Base-by-base conservation (phyloP, 2,113 vertebrate genomes). In the Plectropomus leopardus region DNA sequence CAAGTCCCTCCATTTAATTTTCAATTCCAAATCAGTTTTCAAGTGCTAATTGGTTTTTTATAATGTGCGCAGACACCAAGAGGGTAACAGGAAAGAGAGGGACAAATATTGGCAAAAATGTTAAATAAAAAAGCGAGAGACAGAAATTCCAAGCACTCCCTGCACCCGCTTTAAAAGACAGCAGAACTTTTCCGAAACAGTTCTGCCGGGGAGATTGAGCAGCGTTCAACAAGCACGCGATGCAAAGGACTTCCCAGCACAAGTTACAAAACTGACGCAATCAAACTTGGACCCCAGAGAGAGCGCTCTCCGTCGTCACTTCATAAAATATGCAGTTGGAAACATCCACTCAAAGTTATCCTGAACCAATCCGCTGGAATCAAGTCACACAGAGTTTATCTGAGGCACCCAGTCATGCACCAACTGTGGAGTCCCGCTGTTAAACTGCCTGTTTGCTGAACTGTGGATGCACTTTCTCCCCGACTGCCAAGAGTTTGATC, bases 321-420 rank as follows among this genome's bases (percentile, higher is more conserved):
- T 32, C 2, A 9, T 67, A 4, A 85, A 72, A 83, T 64, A 80
- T 80, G 80, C 36, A 85, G 45, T 34, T 1, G 0, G 17, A 53
- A 40, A 44, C 21, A 60, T 73, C 21, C 28, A 14, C 53, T 80
- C 28, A n/a, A 34, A 72, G 45, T 45, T 64, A 53, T 67, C 67
- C 21, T 51, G 64, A 26, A 59, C 10, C 16, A n/a, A 30, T 65
- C 51, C n/a, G 23, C 24, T 24, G 36, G 9, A 40, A 59, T 19
- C 17, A 69, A 63, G 64, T 58, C 72, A 55, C 14, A 14, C 24
- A 63, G 64, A 71, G 59, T 70, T 70, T 45, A 71, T 72, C 24
- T 1, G 4, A 50, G 17, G 21, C 7, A 19, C 21, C 57, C 10
- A 7, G 40, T 32, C 28, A 74, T 11, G 23, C 47, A 34, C 15